phyloP scores from a whole-genome alignment of 1,140 invertebrate genomes.

The Aricia agestis region DNA sequence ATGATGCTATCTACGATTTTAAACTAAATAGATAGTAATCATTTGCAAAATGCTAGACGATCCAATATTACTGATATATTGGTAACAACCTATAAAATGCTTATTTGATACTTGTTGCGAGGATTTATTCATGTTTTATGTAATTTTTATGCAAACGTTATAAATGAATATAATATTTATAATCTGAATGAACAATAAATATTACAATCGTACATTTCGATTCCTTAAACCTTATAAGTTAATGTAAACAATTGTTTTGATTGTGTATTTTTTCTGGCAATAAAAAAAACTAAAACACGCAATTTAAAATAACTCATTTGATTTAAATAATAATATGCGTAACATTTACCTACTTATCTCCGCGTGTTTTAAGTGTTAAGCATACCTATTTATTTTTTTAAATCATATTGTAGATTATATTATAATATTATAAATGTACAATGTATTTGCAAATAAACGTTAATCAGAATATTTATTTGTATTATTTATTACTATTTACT shows the following conservation, averaged over 20 bases:
- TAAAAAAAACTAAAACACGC: background rate
- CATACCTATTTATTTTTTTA: conserved; percentile 59
- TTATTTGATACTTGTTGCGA: no score
- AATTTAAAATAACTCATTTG: background rate
- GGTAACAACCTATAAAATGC: no score
- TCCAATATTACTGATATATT: no score
- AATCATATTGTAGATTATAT: conserved; percentile 45
- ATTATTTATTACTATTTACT: conserved; percentile 23
- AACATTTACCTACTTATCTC: conserved; percentile 16
- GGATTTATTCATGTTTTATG: no score
- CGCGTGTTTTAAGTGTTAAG: conserved; percentile 31
- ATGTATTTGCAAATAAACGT: conserved; percentile 45
- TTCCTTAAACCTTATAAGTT: background rate
- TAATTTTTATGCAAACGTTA: background rate
- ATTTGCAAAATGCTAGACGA: no score
- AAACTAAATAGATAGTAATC: no score
- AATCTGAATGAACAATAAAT: background rate
- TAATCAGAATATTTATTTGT: conserved; percentile 32
- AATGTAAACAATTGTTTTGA: background rate
- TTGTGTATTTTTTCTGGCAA: background rate
- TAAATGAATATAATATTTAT: background rate
- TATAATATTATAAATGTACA: conserved; percentile 29
- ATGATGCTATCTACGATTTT: no score
- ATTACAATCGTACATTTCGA: background rate
- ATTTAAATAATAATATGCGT: conserved; percentile 8